These are phyloP conservation scores for Dryocosmus kuriphilus DNA, from an alignment of 2,888 invertebrate genomes.

Conservation along the genomic window DNA sequence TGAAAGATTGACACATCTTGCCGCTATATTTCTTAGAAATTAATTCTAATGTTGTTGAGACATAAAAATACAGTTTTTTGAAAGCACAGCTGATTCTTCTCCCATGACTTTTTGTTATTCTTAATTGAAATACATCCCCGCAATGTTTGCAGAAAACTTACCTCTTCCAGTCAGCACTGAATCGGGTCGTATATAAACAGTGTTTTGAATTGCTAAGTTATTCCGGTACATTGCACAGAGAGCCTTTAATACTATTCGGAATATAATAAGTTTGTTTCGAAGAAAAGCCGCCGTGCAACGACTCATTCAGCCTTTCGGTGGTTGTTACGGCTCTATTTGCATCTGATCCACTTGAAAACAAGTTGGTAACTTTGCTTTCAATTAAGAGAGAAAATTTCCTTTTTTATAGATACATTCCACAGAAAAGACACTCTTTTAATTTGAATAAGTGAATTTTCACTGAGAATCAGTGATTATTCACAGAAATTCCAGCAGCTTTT, in stretches of 20 bases:
- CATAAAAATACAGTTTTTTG: too few relatives aligned
- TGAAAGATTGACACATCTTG: too few relatives aligned
- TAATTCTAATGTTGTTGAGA: too few relatives aligned
- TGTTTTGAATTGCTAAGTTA: slow-evolving; percentile 30
- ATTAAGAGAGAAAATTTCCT: neutral
- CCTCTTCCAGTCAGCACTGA: neutral
- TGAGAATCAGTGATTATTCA: too few relatives aligned
- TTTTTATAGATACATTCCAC: too few relatives aligned
- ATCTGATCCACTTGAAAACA: slow-evolving; percentile 33
- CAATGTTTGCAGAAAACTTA: neutral
- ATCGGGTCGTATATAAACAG: neutral
- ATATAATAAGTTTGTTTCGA: slow-evolving; percentile 17
- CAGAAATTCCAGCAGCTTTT: too few relatives aligned
- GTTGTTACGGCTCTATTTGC: slow-evolving; percentile 20
- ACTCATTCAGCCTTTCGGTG: slow-evolving; percentile 14
- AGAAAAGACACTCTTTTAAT: too few relatives aligned
- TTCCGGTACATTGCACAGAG: neutral
- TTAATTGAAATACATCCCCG: neutral
- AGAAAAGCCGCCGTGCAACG: neutral
- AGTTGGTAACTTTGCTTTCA: neutral
- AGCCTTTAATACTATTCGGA: slow-evolving; percentile 10
- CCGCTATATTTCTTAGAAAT: too few relatives aligned
- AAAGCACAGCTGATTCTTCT: neutral
- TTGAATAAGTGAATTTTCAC: too few relatives aligned
- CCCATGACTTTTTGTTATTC: neutral